Base-by-base conservation (phyloP, 1,140 invertebrate species). In the Cardiocondyla obscurior region DNA sequence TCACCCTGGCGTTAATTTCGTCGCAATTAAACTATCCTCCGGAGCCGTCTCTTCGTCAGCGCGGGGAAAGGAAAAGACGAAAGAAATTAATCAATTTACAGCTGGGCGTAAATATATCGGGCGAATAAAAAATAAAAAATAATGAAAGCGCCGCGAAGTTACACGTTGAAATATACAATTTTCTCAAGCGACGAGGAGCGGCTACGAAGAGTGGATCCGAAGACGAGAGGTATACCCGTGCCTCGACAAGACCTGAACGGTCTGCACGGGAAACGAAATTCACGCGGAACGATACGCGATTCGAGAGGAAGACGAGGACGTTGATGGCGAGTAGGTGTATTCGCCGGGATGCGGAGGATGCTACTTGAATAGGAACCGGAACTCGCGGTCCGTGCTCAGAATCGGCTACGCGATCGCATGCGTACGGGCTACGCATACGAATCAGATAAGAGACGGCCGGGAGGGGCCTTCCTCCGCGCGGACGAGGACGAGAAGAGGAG, bases 311-410 rank as follows among this genome's bases (percentile, higher is more conserved):
- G 28, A 73, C 28, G 25, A 44, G 30, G 10, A 58, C 60, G 51
- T 79, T 55, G 70, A 82, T 30, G 30, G 36, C 51, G 33, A 73
- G 46, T 5, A n/a, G 57, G 57, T 58, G 16, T 53, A 57, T 30
- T 82, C 42, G 30, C 36, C 69, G 82, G 65, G 58, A 58, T 77
- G 79, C 76, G 73, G 81, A 84, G 87, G 82, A 85, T 86, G 58
- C 74, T 55, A 73, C 55, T 89, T 81, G 85, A 90, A 92, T 92
- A 92, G 92, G 91, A 93, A 93, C 92, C 92, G 91, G 92, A 93
- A 93, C 91, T 81, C 64, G 72, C 62, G 72, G 55, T 91, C 82
- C 92, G 92, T 92, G 92, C 90, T 86, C 87, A 86, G 92, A 93
- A 93, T 93, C 81, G 88, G 88, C 85, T 91, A 90, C 84, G 57